Evolutionary conservation across 2,797 vertebrate species (phyloP).

Genomic region (Jordanella pulchra): DNA sequence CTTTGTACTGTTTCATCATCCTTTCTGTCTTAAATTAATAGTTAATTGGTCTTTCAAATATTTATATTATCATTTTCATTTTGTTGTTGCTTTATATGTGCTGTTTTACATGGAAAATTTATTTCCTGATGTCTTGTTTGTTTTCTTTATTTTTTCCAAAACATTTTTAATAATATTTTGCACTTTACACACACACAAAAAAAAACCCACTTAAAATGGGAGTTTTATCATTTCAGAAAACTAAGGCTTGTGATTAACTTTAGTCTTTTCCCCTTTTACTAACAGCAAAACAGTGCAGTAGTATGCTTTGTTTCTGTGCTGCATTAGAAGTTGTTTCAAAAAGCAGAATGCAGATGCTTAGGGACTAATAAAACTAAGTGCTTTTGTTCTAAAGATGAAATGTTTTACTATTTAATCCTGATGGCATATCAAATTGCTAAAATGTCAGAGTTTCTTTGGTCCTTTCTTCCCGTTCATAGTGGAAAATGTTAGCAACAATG

Average conservation of each 20-base stretch:
- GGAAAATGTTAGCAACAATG: not conserved
- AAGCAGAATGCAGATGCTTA: not conserved
- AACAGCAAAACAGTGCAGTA: not conserved
- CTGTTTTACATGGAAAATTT: not conserved
- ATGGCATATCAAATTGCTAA: not conserved
- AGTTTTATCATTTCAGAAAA: not conserved
- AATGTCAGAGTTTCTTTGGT: not conserved
- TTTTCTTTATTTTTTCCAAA: not conserved
- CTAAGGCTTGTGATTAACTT: not conserved
- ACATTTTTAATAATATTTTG: not conserved
- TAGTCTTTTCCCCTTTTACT: not conserved
- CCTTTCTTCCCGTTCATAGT: not conserved
- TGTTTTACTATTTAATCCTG: not conserved
- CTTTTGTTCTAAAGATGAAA: not conserved
- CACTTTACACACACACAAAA: too few species aligned
- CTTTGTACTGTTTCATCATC: not conserved
- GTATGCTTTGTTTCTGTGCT: not conserved
- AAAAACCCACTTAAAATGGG: not conserved
- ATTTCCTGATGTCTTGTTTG: not conserved
- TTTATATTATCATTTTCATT: not conserved
- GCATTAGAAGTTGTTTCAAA: not conserved
- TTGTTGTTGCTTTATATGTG: not conserved
- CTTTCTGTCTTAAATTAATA: not conserved
- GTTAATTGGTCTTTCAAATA: not conserved
- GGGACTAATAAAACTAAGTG: slow-evolving; percentile 5